A percentile compares a stretch with the other conserved stretches of the same genome.
Conservation (phyloP, 2,113 vertebrate genomes). For the Mus pahari region DNA sequence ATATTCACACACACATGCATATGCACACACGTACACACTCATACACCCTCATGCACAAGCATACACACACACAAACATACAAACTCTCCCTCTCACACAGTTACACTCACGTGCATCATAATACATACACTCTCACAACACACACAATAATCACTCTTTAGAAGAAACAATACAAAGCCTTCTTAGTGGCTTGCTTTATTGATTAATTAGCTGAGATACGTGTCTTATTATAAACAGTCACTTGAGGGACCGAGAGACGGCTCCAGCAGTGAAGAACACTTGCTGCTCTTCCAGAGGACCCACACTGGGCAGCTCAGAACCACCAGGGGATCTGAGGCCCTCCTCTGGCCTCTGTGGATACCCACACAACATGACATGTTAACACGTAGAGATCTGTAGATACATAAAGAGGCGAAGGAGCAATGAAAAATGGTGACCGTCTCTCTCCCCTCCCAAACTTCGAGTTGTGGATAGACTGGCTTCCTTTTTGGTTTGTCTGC, state of each 20-base stretch:
- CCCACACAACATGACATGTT: neutral
- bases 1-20: too few species aligned
- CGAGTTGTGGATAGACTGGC: neutral
- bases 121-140: too few species aligned
- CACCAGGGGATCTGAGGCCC: neutral
- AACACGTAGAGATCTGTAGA: neutral
- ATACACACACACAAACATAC: too few species aligned
- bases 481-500: neutral
- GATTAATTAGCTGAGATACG: neutral
- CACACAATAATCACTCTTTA: neutral
- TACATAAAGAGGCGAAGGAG: neutral
- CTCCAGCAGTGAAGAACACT: neutral
- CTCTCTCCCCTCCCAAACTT: neutral
- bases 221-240: neutral
- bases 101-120: too few species aligned
- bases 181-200: neutral
- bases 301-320: neutral
- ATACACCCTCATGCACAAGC: too few species aligned
- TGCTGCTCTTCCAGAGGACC: neutral
- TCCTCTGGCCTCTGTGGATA: neutral
- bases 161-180: neutral
- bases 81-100: too few species aligned
- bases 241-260: neutral
- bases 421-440: neutral
- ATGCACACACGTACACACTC: too few species aligned